These are phyloP conservation scores for Betta splendens DNA, from an alignment of 2,797 vertebrate genomes.

Conservation along the genomic window DNA sequence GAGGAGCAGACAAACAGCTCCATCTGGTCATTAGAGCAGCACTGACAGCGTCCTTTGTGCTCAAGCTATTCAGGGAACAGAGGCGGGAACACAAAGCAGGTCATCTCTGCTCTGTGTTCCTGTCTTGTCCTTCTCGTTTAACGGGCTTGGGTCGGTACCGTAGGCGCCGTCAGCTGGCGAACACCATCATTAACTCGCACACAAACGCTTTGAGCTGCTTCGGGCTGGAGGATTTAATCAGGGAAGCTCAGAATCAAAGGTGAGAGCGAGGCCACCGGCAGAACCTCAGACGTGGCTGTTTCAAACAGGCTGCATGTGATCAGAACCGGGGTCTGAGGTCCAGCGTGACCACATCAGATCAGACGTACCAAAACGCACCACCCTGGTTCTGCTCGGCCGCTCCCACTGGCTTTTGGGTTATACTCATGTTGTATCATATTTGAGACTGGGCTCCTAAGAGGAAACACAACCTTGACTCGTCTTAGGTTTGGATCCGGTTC, in stretches of 20 bases:
- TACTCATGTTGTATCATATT: too few species aligned
- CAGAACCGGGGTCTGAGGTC: too few species aligned
- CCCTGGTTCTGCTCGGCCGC: too few species aligned
- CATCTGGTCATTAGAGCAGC: conserved; percentile 76
- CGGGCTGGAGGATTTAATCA: conserved; percentile 9
- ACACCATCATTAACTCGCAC: conserved; percentile 42
- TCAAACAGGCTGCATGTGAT: too few species aligned
- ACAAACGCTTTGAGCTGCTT: conserved; percentile 52
- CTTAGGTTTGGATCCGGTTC: background rate
- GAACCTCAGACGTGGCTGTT: too few species aligned
- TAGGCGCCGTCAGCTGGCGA: conserved; percentile 51
- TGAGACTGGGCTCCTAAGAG: too few species aligned
- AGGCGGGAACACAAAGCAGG: conserved; percentile 67
- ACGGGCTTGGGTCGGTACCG: conserved; percentile 52
- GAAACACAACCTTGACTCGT: too few species aligned
- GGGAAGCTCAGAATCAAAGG: conserved; percentile 10
- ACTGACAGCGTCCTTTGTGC: conserved; percentile 81
- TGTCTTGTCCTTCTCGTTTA: conserved; percentile 61
- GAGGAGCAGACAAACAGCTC: conserved; percentile 65
- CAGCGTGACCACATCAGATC: too few species aligned
- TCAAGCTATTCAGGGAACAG: conserved; percentile 76
- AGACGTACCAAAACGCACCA: too few species aligned
- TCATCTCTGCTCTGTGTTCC: conserved; percentile 54
- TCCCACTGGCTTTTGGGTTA: too few species aligned
- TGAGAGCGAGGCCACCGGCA: too few species aligned